A percentile compares a stretch with the other conserved stretches of the same genome.
These are phyloP conservation scores for Erythrolamprus reginae DNA, from an alignment of 2,113 vertebrate species.

Conservation along the genomic window DNA sequence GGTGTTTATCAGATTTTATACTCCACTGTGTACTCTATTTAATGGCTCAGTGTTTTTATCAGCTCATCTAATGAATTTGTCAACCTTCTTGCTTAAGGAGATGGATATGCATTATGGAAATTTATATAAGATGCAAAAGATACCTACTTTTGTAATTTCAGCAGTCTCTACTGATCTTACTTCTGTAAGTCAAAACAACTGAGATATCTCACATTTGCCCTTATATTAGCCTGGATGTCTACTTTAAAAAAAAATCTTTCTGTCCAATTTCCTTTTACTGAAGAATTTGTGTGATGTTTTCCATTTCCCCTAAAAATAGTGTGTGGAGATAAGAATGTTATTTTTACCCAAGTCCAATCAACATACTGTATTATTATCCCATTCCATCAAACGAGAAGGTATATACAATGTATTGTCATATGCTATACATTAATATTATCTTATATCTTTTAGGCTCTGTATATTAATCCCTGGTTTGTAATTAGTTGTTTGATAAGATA, in stretches of 20 bases:
- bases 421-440: background rate
- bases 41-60: background rate
- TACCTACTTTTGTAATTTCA: background rate
- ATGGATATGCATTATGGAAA: background rate
- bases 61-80: background rate
- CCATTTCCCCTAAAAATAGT: background rate
- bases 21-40: too few species aligned
- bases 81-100: background rate
- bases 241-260: background rate
- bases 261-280: background rate
- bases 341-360: background rate
- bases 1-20: background rate
- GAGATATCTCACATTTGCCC: background rate
- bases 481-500: background rate
- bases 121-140: background rate
- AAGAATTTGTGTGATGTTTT: background rate
- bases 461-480: background rate
- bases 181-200: background rate
- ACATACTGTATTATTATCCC: background rate
- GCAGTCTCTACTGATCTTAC: background rate
- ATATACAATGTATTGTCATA: background rate
- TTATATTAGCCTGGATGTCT: background rate
- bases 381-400: background rate
- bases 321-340: background rate
- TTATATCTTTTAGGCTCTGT: background rate